phyloP scores from a whole-genome alignment of 1,140 invertebrate genomes.

The Cotesia chilonis region DNA sequence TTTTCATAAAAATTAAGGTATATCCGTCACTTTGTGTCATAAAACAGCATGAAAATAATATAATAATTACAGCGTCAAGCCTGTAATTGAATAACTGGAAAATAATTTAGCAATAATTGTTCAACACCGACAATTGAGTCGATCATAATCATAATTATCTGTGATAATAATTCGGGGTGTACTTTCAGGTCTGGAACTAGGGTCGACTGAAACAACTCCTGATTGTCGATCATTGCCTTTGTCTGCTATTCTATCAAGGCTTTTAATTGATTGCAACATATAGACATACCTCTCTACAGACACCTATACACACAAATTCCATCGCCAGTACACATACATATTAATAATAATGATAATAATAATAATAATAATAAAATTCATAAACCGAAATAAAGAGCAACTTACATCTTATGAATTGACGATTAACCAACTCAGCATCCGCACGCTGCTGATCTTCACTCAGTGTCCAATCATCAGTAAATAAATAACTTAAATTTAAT shows the following conservation, averaged over 20 bases:
- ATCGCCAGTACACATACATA: conserved; percentile 11
- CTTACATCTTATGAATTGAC: conserved; percentile 49
- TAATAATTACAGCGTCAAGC: too few species aligned
- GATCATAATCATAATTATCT: too few species aligned
- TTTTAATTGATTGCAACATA: neutral
- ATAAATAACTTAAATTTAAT: too few species aligned
- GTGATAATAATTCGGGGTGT: neutral
- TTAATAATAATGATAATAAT: neutral
- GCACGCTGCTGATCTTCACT: conserved; percentile 28
- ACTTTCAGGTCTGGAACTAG: conserved; percentile 15
- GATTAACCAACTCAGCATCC: conserved; percentile 44
- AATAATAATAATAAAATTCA: neutral
- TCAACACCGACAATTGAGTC: too few species aligned
- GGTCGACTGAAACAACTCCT: too few species aligned
- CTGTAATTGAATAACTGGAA: too few species aligned
- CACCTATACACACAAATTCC: neutral
- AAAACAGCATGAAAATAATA: too few species aligned
- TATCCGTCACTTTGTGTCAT: too few species aligned
- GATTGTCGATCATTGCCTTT: conserved; percentile 30
- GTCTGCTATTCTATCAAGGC: conserved; percentile 30
- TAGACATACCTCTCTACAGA: too few species aligned
- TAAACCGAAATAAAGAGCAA: conserved; percentile 12
- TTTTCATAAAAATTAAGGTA: too few species aligned
- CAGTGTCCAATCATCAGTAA: neutral
- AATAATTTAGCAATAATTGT: too few species aligned